Evolutionary conservation across 2,113 vertebrate genomes (phyloP), one percentile per base, ranked within the genome.

Genomic region (Antennarius striatus): DNA sequence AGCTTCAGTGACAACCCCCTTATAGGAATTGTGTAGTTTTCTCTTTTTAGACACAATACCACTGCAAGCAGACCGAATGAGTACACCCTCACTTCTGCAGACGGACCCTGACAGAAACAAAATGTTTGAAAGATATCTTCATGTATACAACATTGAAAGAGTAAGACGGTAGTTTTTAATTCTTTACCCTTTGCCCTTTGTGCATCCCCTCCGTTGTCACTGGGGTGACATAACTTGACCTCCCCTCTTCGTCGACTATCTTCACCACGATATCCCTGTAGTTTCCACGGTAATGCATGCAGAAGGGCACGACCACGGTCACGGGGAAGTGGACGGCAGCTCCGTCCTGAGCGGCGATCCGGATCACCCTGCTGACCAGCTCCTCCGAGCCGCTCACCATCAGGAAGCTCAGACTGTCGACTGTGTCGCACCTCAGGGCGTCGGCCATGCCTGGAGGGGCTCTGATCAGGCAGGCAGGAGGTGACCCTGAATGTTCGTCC

Each of bases 31-130:
- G 86, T 95, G 87, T 95, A 95, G 10, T 63, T 93, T 84, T 98
- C 95, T 76, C 82, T 93, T 84, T 93, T 94, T 68, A 96, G 91
- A 80, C 94, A 94, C 43, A 94, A 95, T 71, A 98, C 82, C 0
- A 96, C 94, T 8, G 93, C 95, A 83, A 96, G 95, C 66, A 94
- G 72, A n/a, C 95, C 94, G 29, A 98, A 77, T 10, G 92, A 89
- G 80, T 95, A 93, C 66, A 93, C 93, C 78, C 91, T 92, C 39
- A 95, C 93, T 58, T 94, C 91, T 2, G 94, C 95, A 75, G 92
- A 94, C 0, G 85, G 91, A 29, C 92, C 91, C 94, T 93, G 74
- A 10, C 0, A 56, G n/a, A 45, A 16, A 66, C 4, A 72, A 0
- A 39, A 22, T 22, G 22, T 22, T 22, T 22, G 22, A 22, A 22